phyloP scores from a whole-genome alignment of 2,797 vertebrate species.

The Denticeps clupeoides region DNA sequence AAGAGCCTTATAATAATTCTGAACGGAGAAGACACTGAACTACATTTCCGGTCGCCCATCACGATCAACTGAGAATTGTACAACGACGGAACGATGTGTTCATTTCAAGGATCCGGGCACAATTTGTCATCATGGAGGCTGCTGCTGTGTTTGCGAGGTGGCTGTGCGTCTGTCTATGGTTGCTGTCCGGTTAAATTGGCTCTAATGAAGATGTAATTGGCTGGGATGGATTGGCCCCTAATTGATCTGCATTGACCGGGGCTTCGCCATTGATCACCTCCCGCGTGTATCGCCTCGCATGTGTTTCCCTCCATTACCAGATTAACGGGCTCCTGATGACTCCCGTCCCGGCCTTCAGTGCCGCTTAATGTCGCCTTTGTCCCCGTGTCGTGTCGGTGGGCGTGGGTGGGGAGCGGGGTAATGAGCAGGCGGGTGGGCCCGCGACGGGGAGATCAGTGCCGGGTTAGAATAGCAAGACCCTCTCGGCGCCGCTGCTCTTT shows the following conservation, averaged over 20 bases:
- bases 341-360: slow-evolving; percentile 95
- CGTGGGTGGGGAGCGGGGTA: slow-evolving; percentile 79
- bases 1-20: too few species aligned
- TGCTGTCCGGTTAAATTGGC: slow-evolving; percentile 86
- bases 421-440: slow-evolving; percentile 94
- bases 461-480: slow-evolving; percentile 98
- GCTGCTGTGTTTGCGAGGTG: slow-evolving; percentile 78
- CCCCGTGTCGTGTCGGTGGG: slow-evolving; percentile 96
- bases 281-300: slow-evolving; percentile 92
- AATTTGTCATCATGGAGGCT: too few species aligned
- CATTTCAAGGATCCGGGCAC: too few species aligned
- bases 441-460: slow-evolving; percentile 88
- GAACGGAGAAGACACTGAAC: too few species aligned
- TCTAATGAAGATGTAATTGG: slow-evolving; percentile 99
- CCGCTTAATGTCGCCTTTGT: slow-evolving; percentile 99
- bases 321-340: slow-evolving; percentile 99
- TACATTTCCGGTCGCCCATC: too few species aligned
- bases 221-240: slow-evolving; percentile 79
- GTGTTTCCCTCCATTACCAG: slow-evolving; percentile 99
- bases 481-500: slow-evolving; percentile 68
- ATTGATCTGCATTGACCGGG: slow-evolving; percentile 69
- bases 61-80: too few species aligned
- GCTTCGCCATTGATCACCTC: slow-evolving; percentile 6
- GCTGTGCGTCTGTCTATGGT: too few species aligned
- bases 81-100: too few species aligned